phyloP scores from a whole-genome alignment of 2,888 invertebrate species.

The Dasypolia templi region DNA sequence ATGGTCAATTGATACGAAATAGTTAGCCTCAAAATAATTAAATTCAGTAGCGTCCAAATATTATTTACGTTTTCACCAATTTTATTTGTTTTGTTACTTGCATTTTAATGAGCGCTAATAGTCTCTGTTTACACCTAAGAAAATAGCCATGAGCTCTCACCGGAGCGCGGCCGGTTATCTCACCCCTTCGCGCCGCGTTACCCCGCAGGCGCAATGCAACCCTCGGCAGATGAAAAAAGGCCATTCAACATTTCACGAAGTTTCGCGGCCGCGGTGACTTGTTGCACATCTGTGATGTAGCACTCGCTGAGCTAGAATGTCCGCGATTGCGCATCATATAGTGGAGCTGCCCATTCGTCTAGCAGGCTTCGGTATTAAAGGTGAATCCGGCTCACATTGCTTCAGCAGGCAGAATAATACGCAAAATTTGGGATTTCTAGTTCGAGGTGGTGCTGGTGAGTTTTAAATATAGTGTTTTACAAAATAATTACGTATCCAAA shows the following conservation, averaged over 20 bases:
- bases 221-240: constrained; percentile 1
- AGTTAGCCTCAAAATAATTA: not conserved
- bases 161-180: not conserved
- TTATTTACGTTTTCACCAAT: not conserved
- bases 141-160: not conserved
- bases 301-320: not conserved
- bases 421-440: not conserved
- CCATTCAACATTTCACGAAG: constrained; percentile 20
- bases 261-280: constrained; percentile 19
- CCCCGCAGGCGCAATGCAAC: constrained; percentile 41
- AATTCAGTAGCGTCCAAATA: not conserved
- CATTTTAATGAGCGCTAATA: not conserved
- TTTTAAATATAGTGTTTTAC: not conserved
- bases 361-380: constrained; percentile 25
- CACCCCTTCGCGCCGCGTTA: not conserved
- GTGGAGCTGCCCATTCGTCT: constrained; percentile 3
- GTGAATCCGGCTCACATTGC: constrained; percentile 27
- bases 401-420: constrained; percentile 19
- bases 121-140: not conserved
- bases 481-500: not conserved
- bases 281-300: constrained; percentile 27
- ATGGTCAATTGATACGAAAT: not conserved
- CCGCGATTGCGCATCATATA: no score
- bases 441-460: constrained; percentile 22
- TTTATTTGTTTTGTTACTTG: not conserved